Evolutionary conservation across 1,140 invertebrate genomes (phyloP), one percentile per base, ranked within the genome.

Genomic region (Bombus breviceps): DNA sequence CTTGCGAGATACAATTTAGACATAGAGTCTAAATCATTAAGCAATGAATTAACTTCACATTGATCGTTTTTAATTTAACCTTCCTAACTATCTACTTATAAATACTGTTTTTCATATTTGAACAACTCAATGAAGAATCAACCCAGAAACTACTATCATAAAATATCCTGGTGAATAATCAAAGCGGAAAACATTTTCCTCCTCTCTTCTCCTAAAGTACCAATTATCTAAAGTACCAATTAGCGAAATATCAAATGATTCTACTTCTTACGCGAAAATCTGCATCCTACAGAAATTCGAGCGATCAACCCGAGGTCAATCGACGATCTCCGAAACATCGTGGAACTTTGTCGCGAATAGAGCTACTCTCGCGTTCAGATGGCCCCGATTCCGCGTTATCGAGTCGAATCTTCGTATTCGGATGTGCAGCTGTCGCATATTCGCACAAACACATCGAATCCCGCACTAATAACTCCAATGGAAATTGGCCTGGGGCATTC

Each of bases 401-500:
- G 25, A 28, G 66, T 34, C 4, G 76, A 41, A 84, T 84, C 82
- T 71, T 28, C 34, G 34, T 59, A 34, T 32, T 41, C 28, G 22
- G 3, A 22, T 37, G 43, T 34, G 76, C 76, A 84, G 82, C 74
- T 83, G 74, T 47, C 59, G 57, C n/a, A 18, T 71, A 41, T 53
- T 78, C 64, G 37, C 32, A 62, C 75, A 43, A 79, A 79, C 53
- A 68, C 82, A 79, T 84, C 82, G 82, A 79, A 72, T 68, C 75
- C 15, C 43, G 47, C 47, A 84, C 82, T 84, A 84, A 84, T 84
- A 84, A 84, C 76, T 84, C 82, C 76, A 79, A 84, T 84, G 82
- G 82, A 84, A 84, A 84, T 84, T 84, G 75, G 82, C 82, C 76
- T 37, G 75, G 39, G 53, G 76, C 76, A 25, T 13, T 25, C n/a